phyloP scores from a whole-genome alignment of 2,888 invertebrate genomes.

The Sclerodermus sp. region DNA sequence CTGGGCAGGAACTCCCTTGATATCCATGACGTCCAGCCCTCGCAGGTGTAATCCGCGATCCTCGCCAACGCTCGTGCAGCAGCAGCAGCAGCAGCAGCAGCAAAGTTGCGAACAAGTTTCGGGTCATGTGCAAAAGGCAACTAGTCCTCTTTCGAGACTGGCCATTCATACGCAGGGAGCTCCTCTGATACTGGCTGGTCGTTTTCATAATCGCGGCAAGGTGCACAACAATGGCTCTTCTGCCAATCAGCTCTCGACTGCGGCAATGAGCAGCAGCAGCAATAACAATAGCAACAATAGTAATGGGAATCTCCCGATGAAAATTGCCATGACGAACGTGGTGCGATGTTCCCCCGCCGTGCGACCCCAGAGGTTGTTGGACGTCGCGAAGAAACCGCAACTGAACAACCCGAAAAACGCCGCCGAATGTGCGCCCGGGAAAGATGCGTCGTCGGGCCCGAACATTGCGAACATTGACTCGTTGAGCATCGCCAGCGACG shows the following conservation, averaged over 20 bases:
- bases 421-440: neutral
- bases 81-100: conserved; percentile 24
- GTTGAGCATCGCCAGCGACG: conserved; percentile 75
- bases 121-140: conserved; percentile 44
- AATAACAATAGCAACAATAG: conserved; percentile 40
- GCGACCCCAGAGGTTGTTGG: conserved; percentile 18
- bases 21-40: conserved; percentile 72
- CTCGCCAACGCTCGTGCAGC: conserved; percentile 36
- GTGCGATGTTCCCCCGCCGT: conserved; percentile 26
- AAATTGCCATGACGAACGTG: neutral
- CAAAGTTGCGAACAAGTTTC: conserved; percentile 27
- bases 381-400: conserved; percentile 26
- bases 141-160: conserved; percentile 69
- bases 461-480: conserved; percentile 67
- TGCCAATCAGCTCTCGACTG: conserved; percentile 2
- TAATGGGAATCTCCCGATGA: conserved; percentile 39
- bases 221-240: conserved; percentile 19
- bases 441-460: conserved; percentile 27
- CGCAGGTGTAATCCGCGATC: conserved; percentile 56
- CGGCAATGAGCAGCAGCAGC: neutral
- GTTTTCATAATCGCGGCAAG: conserved; percentile 63
- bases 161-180: conserved; percentile 84
- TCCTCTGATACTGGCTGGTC: conserved; percentile 75
- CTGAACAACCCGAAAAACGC: conserved; percentile 6
- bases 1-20: conserved; percentile 81